A percentile compares a stretch with the other conserved stretches of the same genome.
These are phyloP conservation scores for Penaeus indicus DNA, from an alignment of 1,140 invertebrate species.

Conservation along the genomic window DNA sequence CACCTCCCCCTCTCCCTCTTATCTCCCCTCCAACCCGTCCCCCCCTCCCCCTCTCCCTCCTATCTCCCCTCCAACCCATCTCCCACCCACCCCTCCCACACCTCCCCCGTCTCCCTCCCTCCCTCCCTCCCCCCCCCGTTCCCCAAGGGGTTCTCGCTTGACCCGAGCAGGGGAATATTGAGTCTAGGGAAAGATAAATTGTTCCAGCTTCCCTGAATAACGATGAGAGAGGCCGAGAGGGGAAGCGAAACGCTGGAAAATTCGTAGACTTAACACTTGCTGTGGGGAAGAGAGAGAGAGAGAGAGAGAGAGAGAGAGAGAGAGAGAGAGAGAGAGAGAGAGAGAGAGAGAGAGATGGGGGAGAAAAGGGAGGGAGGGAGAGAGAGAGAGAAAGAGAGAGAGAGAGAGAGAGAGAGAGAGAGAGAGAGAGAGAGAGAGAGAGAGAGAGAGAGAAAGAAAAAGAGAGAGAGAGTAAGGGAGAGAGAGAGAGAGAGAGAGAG, in stretches of 20 bases:
- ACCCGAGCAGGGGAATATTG: not conserved
- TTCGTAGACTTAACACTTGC: too few species aligned
- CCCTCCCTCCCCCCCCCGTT: not conserved
- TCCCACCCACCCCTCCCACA: not conserved
- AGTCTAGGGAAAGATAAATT: not conserved
- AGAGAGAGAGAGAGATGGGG: not conserved
- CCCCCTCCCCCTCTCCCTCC: not conserved
- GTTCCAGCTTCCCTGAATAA: conserved; percentile 16
- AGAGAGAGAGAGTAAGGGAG: not conserved
- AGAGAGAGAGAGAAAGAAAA: not conserved
- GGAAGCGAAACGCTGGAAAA: not conserved
- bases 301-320: conserved; percentile 29
- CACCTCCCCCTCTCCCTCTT: too few species aligned
- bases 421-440: not conserved
- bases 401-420: not conserved
- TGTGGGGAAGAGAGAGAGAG: conserved; percentile 11
- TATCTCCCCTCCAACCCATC: not conserved
- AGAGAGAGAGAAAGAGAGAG: not conserved
- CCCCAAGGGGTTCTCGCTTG: not conserved
- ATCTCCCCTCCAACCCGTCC: not conserved
- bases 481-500: not conserved
- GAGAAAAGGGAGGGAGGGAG: not conserved
- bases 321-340: not conserved
- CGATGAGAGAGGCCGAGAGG: not conserved
- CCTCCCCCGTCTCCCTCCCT: not conserved